These are phyloP conservation scores for Lepetodrilus schrolli DNA, from an alignment of 2,888 invertebrate genomes.

Conservation along the genomic window DNA sequence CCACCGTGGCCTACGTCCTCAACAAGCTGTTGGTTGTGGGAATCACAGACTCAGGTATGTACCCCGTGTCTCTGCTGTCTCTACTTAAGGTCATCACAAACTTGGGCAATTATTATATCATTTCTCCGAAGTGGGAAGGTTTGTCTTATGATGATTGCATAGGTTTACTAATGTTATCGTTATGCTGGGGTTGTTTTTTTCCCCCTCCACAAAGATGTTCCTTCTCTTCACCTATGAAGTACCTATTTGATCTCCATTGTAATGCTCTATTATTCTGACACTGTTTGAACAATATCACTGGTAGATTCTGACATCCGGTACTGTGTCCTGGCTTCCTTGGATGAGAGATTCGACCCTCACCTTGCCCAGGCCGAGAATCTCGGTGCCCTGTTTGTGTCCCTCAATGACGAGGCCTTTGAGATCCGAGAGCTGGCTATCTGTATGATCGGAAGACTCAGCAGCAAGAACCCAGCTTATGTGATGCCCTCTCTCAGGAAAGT, in stretches of 20 bases:
- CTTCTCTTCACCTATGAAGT: too few species aligned
- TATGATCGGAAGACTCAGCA: conserved; percentile 92
- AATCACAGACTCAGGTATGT: conserved; percentile 88
- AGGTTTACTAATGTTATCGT: too few species aligned
- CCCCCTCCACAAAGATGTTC: too few species aligned
- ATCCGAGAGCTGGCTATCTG: conserved; percentile 95
- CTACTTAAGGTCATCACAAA: too few species aligned
- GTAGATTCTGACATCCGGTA: conserved; percentile 93
- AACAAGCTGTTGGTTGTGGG: conserved; percentile 92
- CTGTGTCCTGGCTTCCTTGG: conserved; percentile 92
- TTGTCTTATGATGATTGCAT: too few species aligned
- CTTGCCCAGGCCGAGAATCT: conserved; percentile 97
- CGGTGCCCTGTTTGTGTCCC: conserved; percentile 91
- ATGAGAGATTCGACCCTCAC: conserved; percentile 93
- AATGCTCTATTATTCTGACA: too few species aligned
- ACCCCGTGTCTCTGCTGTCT: too few species aligned
- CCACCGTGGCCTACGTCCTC: conserved; percentile 92
- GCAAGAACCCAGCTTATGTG: conserved; percentile 97
- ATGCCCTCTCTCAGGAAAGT: conserved; percentile 96
- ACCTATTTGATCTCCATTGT: too few species aligned
- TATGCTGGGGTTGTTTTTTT: too few species aligned
- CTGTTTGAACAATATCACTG: too few species aligned
- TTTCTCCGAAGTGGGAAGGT: too few species aligned
- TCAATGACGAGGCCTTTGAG: conserved; percentile 97
- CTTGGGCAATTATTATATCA: too few species aligned